Evolutionary conservation across 2,113 vertebrate species (phyloP).

Genomic region (Oenanthe melanoleuca): DNA sequence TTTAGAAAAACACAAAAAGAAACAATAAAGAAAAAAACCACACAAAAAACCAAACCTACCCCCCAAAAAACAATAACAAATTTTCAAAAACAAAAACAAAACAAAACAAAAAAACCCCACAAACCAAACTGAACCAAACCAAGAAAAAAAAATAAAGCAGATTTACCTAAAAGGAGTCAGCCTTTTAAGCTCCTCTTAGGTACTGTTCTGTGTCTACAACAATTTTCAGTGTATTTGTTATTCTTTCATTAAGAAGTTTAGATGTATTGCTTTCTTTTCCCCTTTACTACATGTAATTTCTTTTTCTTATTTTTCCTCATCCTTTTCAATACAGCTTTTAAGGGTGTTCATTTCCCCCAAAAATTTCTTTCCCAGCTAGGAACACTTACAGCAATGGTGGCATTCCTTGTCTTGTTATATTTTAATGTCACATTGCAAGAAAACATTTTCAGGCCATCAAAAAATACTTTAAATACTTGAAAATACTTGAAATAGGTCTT

Average conservation of each 20-base stretch:
- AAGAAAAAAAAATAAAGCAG: neutral
- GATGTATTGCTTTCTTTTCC: neutral
- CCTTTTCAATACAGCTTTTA: neutral
- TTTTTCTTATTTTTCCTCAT: neutral
- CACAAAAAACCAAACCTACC: no score
- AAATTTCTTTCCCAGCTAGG: neutral
- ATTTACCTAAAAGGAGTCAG: neutral
- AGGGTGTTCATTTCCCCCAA: neutral
- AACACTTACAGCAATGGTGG: neutral
- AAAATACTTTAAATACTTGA: neutral
- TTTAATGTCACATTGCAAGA: neutral
- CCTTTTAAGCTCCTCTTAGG: neutral
- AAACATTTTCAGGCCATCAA: neutral
- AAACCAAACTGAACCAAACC: neutral
- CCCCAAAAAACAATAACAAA: neutral
- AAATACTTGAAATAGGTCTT: neutral
- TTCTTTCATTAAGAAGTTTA: neutral
- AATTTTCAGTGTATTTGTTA: neutral
- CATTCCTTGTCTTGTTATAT: neutral
- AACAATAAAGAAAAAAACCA: no score
- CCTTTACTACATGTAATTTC: rapidly evolving
- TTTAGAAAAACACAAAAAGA: no score
- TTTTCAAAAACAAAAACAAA: no score
- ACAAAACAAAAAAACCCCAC: neutral
- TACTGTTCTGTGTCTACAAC: neutral